Evolutionary conservation across 1,140 invertebrate species (phyloP).

Genomic region (Saxidomus purpurata): DNA sequence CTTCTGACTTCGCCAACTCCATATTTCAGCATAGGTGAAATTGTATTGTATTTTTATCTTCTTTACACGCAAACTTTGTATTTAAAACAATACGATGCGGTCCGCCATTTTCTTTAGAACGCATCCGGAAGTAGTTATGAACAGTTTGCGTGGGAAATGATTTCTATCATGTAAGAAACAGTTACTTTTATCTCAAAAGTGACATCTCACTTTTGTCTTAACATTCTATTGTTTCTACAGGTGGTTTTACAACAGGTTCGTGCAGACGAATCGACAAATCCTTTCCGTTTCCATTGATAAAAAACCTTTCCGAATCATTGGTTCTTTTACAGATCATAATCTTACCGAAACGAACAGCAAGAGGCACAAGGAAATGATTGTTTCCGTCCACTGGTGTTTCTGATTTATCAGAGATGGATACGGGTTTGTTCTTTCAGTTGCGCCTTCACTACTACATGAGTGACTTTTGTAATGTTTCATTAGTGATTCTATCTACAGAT

Average conservation of each 20-base stretch:
- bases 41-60: too few species aligned
- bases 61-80: too few species aligned
- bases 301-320: background rate
- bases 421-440: background rate
- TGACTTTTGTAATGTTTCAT: background rate
- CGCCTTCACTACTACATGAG: background rate
- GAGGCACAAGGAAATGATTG: background rate
- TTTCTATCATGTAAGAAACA: background rate
- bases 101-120: background rate
- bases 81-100: too few species aligned
- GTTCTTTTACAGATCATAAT: background rate
- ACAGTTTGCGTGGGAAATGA: conserved; percentile 17
- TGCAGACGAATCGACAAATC: background rate
- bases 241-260: background rate
- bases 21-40: too few species aligned
- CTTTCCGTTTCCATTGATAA: background rate
- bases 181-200: conserved; percentile 8
- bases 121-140: background rate
- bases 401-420: background rate
- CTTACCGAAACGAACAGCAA: background rate
- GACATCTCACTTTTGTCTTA: conserved; percentile 30
- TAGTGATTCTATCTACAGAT: too few species aligned
- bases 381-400: background rate
- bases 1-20: too few species aligned
- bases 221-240: conserved; percentile 13